phyloP scores from a whole-genome alignment of 2,888 invertebrate species.

The Epirrhoe alternata region DNA sequence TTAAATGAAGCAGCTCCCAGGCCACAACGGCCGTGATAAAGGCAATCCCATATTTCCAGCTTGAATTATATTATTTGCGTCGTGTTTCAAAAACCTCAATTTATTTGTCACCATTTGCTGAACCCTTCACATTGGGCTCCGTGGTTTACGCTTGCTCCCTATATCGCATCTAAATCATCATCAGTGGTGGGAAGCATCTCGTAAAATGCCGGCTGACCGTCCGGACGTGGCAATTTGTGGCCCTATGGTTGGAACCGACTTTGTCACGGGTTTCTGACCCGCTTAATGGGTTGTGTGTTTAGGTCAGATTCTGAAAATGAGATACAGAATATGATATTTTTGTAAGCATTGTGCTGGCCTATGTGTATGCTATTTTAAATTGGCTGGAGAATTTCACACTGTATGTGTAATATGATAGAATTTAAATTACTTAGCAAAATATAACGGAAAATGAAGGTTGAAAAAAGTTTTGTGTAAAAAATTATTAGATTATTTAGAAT shows the following conservation, averaged over 20 bases:
- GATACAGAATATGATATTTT: slow-evolving; percentile 15
- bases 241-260: slow-evolving; percentile 46
- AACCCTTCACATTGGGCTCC: slow-evolving; percentile 40
- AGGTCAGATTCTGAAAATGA: slow-evolving; percentile 24
- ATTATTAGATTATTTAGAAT: no score
- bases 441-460: no score
- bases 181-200: slow-evolving; percentile 76
- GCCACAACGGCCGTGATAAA: neutral
- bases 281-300: slow-evolving; percentile 32
- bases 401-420: neutral
- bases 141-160: slow-evolving; percentile 67
- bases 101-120: slow-evolving; percentile 23
- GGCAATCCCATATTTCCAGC: neutral
- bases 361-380: neutral
- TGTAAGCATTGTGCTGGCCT: neutral
- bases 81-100: slow-evolving; percentile 19
- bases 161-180: slow-evolving; percentile 82
- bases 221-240: slow-evolving; percentile 48
- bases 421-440: neutral
- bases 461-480: no score
- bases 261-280: slow-evolving; percentile 41
- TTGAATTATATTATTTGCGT: neutral
- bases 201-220: slow-evolving; percentile 78
- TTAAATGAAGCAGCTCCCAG: neutral
- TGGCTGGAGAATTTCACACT: neutral